phyloP scores from a whole-genome alignment of 2,888 invertebrate species.

The Brachylomia viminalis region DNA sequence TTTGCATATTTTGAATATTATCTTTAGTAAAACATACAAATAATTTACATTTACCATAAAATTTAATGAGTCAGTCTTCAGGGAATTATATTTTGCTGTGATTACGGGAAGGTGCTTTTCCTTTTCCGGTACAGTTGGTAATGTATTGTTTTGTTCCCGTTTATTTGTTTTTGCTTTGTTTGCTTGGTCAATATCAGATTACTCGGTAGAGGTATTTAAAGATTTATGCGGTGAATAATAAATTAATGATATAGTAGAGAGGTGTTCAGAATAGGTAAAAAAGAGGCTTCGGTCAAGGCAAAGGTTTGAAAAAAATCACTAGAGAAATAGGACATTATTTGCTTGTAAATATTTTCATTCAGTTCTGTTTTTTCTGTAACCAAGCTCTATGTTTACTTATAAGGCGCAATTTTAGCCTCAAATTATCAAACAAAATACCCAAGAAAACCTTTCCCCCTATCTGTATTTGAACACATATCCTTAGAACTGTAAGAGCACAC shows the following conservation, averaged over 20 bases:
- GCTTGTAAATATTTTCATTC: no score
- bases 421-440: not conserved
- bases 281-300: no score
- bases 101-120: conserved; percentile 44
- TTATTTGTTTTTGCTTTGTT: conserved; percentile 27
- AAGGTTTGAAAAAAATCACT: no score
- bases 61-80: conserved; percentile 56
- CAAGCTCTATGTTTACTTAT: not conserved
- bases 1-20: conserved; percentile 74
- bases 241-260: not conserved
- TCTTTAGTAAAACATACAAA: conserved; percentile 64
- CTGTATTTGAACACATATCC: conserved; percentile 17
- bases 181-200: conserved; percentile 28
- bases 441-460: not conserved
- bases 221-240: conserved; percentile 11
- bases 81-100: conserved; percentile 49
- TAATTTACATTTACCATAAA: conserved; percentile 63
- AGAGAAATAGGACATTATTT: no score
- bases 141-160: conserved; percentile 41
- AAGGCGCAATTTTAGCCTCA: not conserved
- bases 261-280: no score
- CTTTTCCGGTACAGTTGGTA: conserved; percentile 35
- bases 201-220: conserved; percentile 8
- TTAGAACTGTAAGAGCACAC: conserved; percentile 18
- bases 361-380: no score